Conservation (phyloP, 2,113 vertebrate species). For the Candoia aspera region DNA sequence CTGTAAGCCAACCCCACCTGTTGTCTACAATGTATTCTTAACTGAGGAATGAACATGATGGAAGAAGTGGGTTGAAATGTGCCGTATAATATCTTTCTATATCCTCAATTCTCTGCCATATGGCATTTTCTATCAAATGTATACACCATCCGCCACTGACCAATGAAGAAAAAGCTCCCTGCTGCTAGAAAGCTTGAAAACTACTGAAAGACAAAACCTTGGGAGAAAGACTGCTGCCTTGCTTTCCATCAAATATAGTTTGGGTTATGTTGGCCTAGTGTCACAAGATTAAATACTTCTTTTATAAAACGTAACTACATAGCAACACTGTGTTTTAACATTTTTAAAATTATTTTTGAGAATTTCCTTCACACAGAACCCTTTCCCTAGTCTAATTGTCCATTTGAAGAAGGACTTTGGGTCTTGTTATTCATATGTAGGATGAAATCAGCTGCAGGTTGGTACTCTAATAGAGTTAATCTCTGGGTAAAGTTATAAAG, state of each 20-base stretch:
- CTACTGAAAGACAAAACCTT: neutral
- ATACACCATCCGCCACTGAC: neutral
- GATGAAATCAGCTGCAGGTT: neutral
- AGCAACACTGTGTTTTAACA: neutral
- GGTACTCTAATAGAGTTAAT: neutral
- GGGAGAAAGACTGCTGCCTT: neutral
- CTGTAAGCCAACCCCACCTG: neutral
- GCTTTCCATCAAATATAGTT: neutral
- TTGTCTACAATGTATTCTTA: too few species aligned
- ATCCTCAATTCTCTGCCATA: neutral
- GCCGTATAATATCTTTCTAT: neutral
- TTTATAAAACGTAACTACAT: neutral
- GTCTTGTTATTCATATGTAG: neutral
- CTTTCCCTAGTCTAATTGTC: neutral
- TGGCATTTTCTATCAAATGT: neutral
- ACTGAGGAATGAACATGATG: neutral
- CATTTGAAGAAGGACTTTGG: neutral
- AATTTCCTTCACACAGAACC: neutral
- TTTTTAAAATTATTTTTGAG: neutral
- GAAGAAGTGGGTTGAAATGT: neutral
- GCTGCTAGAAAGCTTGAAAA: neutral
- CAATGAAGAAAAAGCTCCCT: neutral
- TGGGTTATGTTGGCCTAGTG: neutral
- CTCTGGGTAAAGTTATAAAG: neutral
- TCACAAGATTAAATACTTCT: neutral